Evolutionary conservation across 2,113 vertebrate genomes (phyloP).

Genomic region (Mesembrinibis cayennensis): DNA sequence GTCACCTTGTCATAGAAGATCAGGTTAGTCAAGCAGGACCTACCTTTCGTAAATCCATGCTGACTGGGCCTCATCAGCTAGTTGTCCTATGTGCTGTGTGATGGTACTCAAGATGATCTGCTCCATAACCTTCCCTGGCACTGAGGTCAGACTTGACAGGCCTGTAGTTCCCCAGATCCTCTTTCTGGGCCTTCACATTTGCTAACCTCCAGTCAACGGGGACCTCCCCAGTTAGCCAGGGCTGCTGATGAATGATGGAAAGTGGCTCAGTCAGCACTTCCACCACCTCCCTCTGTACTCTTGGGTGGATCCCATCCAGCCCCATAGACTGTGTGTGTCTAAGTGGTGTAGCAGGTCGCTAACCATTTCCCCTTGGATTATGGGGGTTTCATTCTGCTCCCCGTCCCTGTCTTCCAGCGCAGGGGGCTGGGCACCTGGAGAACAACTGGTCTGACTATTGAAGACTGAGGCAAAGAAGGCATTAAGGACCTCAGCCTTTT

Average conservation of each 20-base stretch:
- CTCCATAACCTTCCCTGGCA: no score
- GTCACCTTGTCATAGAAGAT: no score
- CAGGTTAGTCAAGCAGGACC: no score
- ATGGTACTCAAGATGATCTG: no score
- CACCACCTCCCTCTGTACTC: background rate
- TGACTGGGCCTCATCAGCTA: no score
- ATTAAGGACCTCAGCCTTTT: background rate
- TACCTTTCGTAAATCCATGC: no score
- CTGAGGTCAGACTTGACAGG: no score
- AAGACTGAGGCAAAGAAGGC: background rate
- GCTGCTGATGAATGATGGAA: background rate
- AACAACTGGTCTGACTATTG: background rate
- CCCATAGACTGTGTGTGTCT: background rate
- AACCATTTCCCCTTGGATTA: background rate
- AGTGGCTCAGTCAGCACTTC: background rate
- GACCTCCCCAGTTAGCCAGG: background rate
- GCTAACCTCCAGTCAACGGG: background rate
- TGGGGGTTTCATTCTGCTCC: background rate
- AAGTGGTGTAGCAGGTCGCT: background rate
- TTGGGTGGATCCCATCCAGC: background rate
- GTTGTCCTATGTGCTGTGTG: no score
- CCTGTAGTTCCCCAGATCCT: background rate
- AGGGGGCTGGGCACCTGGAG: background rate
- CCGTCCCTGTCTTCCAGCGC: background rate
- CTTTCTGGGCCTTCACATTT: background rate